These are phyloP conservation scores for Myiopsitta monachus DNA, from an alignment of 2,113 vertebrate genomes.

Conservation along the genomic window DNA sequence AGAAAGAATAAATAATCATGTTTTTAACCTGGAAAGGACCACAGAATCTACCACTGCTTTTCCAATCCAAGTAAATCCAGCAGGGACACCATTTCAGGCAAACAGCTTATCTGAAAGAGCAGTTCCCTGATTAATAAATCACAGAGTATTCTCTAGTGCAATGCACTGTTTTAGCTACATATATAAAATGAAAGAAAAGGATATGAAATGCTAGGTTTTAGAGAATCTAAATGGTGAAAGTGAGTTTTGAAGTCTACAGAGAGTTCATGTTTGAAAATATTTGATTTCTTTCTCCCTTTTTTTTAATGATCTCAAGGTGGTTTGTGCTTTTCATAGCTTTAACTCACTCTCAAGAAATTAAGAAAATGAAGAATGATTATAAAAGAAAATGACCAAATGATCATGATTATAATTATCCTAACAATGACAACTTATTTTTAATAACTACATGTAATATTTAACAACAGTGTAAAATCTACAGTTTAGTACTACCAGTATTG, in stretches of 20 bases:
- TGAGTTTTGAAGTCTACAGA: slow-evolving; percentile 4
- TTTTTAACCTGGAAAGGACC: neutral
- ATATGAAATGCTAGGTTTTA: slow-evolving; percentile 8
- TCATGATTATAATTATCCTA: neutral
- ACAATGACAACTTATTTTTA: neutral
- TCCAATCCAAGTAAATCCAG: slow-evolving; percentile 53
- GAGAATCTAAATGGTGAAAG: neutral
- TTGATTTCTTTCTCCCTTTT: neutral
- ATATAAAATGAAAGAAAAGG: slow-evolving; percentile 48
- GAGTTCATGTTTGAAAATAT: slow-evolving; percentile 12
- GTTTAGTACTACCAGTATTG: neutral
- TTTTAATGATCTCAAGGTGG: neutral
- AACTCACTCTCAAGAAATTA: neutral
- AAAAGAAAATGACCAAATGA: neutral
- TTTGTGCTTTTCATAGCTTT: slow-evolving; percentile 18
- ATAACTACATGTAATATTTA: neutral
- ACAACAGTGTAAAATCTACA: neutral
- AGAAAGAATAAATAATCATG: neutral
- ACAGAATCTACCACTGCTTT: slow-evolving; percentile 54
- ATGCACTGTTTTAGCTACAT: slow-evolving; percentile 6
- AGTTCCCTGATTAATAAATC: slow-evolving; percentile 70
- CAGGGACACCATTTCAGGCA: slow-evolving; percentile 59
- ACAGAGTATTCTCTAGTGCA: slow-evolving; percentile 9
- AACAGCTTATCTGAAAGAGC: slow-evolving; percentile 65
- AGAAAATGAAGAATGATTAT: neutral